phyloP scores from a whole-genome alignment of 2,113 vertebrate genomes.

The Grus americana region DNA sequence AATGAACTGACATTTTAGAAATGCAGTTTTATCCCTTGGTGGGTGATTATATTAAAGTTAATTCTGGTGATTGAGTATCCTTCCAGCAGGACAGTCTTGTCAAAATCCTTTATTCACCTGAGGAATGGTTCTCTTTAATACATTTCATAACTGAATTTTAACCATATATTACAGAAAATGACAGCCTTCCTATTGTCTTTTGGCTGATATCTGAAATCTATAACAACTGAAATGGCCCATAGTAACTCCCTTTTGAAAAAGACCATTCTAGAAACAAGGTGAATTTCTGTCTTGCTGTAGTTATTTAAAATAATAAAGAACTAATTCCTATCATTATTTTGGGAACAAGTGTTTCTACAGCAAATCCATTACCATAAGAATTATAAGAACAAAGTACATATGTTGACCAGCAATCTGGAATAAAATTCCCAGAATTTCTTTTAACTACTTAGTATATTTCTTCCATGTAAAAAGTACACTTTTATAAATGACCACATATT shows the following conservation, averaged over 20 bases:
- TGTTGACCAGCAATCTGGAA: neutral
- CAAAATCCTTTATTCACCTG: constrained; percentile 55
- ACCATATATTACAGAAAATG: constrained; percentile 32
- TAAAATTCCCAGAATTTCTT: neutral
- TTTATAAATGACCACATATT: neutral
- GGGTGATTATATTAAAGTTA: constrained; percentile 55
- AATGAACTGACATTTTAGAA: constrained; percentile 61
- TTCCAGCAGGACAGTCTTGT: constrained; percentile 49
- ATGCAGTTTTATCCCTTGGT: constrained; percentile 17
- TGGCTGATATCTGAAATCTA: neutral
- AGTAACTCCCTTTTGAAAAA: neutral
- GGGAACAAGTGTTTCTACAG: neutral
- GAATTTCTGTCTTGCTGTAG: neutral
- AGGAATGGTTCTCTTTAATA: constrained; percentile 38
- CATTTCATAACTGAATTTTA: constrained; percentile 20
- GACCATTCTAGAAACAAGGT: neutral
- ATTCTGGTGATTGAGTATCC: constrained; percentile 53
- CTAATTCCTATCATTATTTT: neutral
- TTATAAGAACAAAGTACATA: neutral
- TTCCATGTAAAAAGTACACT: neutral
- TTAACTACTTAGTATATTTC: neutral
- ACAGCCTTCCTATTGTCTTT: neutral
- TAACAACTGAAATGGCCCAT: neutral
- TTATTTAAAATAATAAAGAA: neutral
- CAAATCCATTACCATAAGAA: neutral